Base-by-base conservation (phyloP, 2,113 vertebrate species). In the Leptobrachium leishanense region DNA sequence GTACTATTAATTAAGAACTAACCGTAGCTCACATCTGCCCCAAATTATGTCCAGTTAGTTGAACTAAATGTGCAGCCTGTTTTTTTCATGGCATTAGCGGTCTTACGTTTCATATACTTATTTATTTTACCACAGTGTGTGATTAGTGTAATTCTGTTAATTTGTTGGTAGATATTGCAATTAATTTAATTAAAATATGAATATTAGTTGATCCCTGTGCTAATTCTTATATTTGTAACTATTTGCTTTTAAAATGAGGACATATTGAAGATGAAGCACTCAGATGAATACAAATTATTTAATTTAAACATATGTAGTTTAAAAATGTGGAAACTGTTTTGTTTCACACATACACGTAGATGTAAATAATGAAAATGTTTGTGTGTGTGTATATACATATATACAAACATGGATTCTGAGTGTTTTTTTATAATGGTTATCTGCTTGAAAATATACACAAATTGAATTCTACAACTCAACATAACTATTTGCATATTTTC, bases 111-210 rank as follows among this genome's bases (percentile, higher is more conserved):
- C 39, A 66, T 66, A 70, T 72, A 40, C 69, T 63, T 71, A 70
- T 71, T 78, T 64, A 71, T 39, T 73, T 79, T 78, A 72, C 68
- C 5, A 64, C 62, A 66, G 46, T 66, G 44, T 73, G 65, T 79
- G 70, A 73, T 57, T 20, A 73, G 72, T 59, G 53, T 66, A 73
- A 79, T 79, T 59, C n/a, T 39, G 13, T 67, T 57, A 20, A 73
- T 73, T 53, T 43, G 69, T 43, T 43, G 55, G 11, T 66, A 63
- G 65, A 54, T 73, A 44, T 67, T 54, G 69, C 62, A 79, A 67
- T 79, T 73, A 73, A 67, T 79, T 65, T 73, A 57, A 53, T 31
- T 6, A 72, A 44, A 64, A 40, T 66, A 66, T 79, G 62, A 43
- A 67, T 79, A 67, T 73, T 57, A 73, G 44, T 54, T 79, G 62